Evolutionary conservation across 1,140 invertebrate genomes (phyloP), one percentile per base, ranked within the genome.

Genomic region (Delia radicum): DNA sequence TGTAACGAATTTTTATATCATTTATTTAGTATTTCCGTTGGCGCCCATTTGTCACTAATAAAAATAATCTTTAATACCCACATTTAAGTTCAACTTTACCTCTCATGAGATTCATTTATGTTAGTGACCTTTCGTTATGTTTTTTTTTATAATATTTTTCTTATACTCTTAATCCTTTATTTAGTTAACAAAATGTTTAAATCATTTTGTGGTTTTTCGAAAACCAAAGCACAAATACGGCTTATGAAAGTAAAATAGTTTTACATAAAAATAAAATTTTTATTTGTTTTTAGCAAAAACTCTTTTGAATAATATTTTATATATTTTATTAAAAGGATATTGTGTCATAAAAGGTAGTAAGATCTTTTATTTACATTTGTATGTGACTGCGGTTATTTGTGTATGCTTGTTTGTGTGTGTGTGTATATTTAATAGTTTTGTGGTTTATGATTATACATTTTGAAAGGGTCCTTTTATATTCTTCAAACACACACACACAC

Each of bases 361-460:
- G 10, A n/a, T 42, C n/a, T 42, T 15, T 42, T 15, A 42, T 15
- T 13, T 42, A 10, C 12, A 42, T 42, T 42, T 65, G 61, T 27
- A 1, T n/a, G 5, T 28, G 1, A 31, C 3, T 29, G 13, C 29
- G 26, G 15, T 65, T 28, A 65, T 65, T 65, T 65, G 12, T 65
- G 2, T 65, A 65, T n/a, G n/a, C n/a, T n/a, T n/a, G n/a, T n/a
- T n/a, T n/a, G n/a, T n/a, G n/a, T n/a, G n/a, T n/a, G n/a, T n/a
- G n/a, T n/a, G n/a, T n/a, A 65, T 12, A 15, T 65, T 29, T 31
- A 65, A 65, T 65, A 65, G 62, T 65, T 65, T 65, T 65, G 62
- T 28, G 62, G 62, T 65, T 65, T 42, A 65, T 29, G 28, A 65
- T 15, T 65, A 65, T 65, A n/a, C 15, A 63, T 63, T 63, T 29